Conservation (phyloP, 2,797 vertebrate species). For the Arvicola amphibius region DNA sequence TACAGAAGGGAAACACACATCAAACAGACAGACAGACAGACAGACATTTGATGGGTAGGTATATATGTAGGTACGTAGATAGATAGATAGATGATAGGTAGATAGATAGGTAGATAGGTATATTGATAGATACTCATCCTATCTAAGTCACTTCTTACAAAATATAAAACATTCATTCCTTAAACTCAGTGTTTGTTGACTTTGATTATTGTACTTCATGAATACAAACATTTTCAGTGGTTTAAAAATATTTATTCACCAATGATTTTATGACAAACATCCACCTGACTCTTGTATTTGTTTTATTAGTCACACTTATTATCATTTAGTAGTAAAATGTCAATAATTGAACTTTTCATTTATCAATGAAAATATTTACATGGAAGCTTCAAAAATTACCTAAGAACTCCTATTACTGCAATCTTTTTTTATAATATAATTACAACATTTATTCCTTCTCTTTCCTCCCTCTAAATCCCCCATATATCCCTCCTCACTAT, state of each 20-base stretch:
- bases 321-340: conserved; percentile 1
- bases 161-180: neutral
- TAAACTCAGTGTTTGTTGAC: conserved; percentile 11
- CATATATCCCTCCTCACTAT: neutral
- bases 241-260: conserved; percentile 38
- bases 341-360: conserved; percentile 22
- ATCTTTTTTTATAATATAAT: neutral
- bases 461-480: neutral
- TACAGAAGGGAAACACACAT: too few relatives aligned
- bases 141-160: neutral
- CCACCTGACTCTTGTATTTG: neutral
- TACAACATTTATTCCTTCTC: neutral
- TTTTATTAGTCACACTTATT: conserved; percentile 7
- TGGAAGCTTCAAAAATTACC: neutral
- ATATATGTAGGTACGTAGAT: too few relatives aligned
- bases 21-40: too few relatives aligned
- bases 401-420: neutral
- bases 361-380: conserved; percentile 47
- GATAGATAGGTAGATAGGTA: neutral
- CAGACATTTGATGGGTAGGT: too few relatives aligned
- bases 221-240: neutral
- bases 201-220: neutral
- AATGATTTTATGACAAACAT: conserved; percentile 30
- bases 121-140: neutral
- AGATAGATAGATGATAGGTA: too few relatives aligned